A percentile compares a stretch with the other conserved stretches of the same genome.
Conservation (phyloP, 2,113 vertebrate genomes). For the Hydrolagus affinis region DNA sequence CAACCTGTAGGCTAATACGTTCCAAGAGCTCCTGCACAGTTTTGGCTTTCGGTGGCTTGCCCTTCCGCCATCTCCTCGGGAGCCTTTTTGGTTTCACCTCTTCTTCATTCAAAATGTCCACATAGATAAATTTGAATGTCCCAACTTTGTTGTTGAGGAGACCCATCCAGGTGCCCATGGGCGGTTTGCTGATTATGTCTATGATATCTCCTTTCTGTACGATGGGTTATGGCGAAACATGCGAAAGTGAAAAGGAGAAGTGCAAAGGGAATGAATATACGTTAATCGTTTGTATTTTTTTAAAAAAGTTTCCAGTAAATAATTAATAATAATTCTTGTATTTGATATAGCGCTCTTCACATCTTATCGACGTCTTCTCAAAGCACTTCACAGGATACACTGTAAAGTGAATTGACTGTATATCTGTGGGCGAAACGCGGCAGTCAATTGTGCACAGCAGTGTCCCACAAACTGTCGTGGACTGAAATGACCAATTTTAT, state of each 20-base stretch:
- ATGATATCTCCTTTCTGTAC: conserved; percentile 90
- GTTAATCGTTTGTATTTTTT: background rate
- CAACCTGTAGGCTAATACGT: conserved; percentile 88
- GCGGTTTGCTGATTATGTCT: conserved; percentile 96
- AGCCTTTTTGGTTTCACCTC: conserved; percentile 89
- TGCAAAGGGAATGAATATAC: too few relatives aligned
- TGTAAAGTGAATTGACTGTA: too few relatives aligned
- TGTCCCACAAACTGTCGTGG: too few relatives aligned
- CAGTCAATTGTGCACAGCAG: too few relatives aligned
- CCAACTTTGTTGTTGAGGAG: conserved; percentile 95
- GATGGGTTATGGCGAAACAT: background rate
- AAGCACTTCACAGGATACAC: too few relatives aligned
- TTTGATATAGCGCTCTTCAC: too few relatives aligned
- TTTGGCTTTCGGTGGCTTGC: conserved; percentile 77
- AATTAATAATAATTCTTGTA: too few relatives aligned
- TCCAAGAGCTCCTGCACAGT: conserved; percentile 93
- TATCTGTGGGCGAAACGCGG: too few relatives aligned
- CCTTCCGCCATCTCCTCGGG: conserved; percentile 74
- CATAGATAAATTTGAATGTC: conserved; percentile 98
- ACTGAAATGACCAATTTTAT: too few relatives aligned
- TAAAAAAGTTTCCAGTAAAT: background rate
- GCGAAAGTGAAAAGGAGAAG: background rate
- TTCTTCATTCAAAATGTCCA: conserved; percentile 85
- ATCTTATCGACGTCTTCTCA: too few relatives aligned
- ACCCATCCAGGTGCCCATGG: conserved; percentile 99